Evolutionary conservation across 2,888 invertebrate species (phyloP).

Genomic region (Tetropium fuscum): DNA sequence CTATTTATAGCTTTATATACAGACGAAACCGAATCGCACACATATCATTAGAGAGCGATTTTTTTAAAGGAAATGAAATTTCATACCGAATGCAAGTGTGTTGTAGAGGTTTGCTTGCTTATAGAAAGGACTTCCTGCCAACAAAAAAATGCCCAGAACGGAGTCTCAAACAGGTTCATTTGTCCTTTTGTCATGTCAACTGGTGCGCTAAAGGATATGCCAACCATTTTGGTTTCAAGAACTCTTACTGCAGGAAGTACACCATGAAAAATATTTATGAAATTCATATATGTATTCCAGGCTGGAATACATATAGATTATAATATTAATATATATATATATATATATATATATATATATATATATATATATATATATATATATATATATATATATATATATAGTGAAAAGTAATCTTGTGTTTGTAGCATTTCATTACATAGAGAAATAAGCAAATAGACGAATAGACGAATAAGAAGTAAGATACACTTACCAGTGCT

Average conservation of each 20-base stretch:
- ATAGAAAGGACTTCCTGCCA: conserved; percentile 46
- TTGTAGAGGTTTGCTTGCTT: conserved; percentile 28
- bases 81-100: conserved; percentile 45
- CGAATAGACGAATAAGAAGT: too few species aligned
- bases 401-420: too few species aligned
- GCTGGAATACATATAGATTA: too few species aligned
- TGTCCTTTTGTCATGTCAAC: conserved; percentile 23
- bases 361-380: too few species aligned
- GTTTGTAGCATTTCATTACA: too few species aligned
- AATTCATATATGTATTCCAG: too few species aligned
- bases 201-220: conserved; percentile 24
- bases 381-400: too few species aligned
- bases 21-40: conserved; percentile 14
- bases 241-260: conserved; percentile 20
- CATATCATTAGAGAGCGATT: conserved; percentile 18
- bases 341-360: too few species aligned
- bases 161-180: conserved; percentile 24
- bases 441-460: too few species aligned
- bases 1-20: conserved; percentile 30
- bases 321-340: too few species aligned
- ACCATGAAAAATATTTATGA: too few species aligned
- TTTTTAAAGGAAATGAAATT: conserved; percentile 48
- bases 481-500: too few species aligned
- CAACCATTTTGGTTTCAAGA: conserved; percentile 13
- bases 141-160: conserved; percentile 16